A percentile compares a stretch with the other conserved stretches of the same genome.
Conservation (phyloP, 2,797 vertebrate species). For the Darevskia mixta region DNA sequence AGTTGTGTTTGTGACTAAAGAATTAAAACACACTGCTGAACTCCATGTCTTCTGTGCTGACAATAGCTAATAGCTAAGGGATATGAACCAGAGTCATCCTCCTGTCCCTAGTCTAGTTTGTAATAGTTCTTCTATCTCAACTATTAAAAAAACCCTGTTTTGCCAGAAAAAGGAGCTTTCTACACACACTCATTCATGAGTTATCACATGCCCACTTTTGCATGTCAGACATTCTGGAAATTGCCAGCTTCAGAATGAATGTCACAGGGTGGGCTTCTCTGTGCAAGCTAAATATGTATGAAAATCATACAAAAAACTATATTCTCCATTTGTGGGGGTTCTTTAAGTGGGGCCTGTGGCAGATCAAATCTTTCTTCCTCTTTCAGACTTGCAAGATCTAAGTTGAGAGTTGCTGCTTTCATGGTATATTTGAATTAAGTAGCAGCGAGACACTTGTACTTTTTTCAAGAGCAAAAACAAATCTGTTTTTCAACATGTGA, state of each 20-base stretch:
- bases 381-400: background rate
- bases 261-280: background rate
- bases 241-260: background rate
- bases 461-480: slow-evolving; percentile 62
- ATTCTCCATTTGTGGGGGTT: background rate
- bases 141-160: too few relatives aligned
- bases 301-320: background rate
- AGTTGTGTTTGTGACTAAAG: too few relatives aligned
- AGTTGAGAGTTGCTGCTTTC: background rate
- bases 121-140: too few relatives aligned
- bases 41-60: too few relatives aligned
- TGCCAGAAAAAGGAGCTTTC: too few relatives aligned
- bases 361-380: background rate
- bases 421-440: slow-evolving; percentile 27
- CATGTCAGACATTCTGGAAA: too few relatives aligned
- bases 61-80: too few relatives aligned
- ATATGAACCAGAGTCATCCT: too few relatives aligned
- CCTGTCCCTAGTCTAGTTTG: too few relatives aligned
- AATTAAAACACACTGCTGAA: too few relatives aligned
- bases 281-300: background rate
- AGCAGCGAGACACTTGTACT: slow-evolving; percentile 42
- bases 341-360: background rate
- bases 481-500: slow-evolving; percentile 54
- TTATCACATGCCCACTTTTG: too few relatives aligned
- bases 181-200: too few relatives aligned